Evolutionary conservation across 2,113 vertebrate species (phyloP), one percentile per base, ranked within the genome.

Genomic region (Aramus guarauna): DNA sequence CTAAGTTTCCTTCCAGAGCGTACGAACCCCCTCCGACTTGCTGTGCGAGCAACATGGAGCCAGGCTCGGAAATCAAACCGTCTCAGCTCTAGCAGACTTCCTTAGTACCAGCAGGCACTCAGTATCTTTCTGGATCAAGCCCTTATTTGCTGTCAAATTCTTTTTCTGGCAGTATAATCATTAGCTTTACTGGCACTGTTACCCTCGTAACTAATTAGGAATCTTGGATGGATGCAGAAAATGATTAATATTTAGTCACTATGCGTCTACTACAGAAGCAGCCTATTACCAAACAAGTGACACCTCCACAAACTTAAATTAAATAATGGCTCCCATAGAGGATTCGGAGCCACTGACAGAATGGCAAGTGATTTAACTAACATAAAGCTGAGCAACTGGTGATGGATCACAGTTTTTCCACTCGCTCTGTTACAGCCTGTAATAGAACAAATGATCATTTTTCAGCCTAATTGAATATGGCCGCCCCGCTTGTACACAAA

Each of bases 401-500:
- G 95, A 97, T n/a, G 84, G 91, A 95, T 69, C 37, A 4, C 18
- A 48, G 79, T 17, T 83, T 32, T 48, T 73, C 50, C 71, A n/a
- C 82, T 50, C 9, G 8, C 85, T 87, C 66, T 34, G 73, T 30
- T 80, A 27, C 39, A 87, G 91, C 80, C 93, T 52, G 32, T 45
- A 82, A 92, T 27, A 37, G 95, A 93, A 97, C 95, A 94, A 96
- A 96, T 91, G 71, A 96, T 88, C 90, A 90, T 97, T 97, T 95
- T 79, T 97, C 96, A 97, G 95, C 83, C 91, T 97, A 97, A 97
- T 79, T 97, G 97, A 97, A 97, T 84, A 85, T 22, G 93, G 90
- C 80, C 48, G 8, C 94, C 78, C 75, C 0, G 11, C 84, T 94
- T 48, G 36, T 67, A 22, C 71, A 60, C 64, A 56, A 84, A 82